Evolutionary conservation across 2,888 invertebrate genomes (phyloP).

Genomic region (Anodontia alba): DNA sequence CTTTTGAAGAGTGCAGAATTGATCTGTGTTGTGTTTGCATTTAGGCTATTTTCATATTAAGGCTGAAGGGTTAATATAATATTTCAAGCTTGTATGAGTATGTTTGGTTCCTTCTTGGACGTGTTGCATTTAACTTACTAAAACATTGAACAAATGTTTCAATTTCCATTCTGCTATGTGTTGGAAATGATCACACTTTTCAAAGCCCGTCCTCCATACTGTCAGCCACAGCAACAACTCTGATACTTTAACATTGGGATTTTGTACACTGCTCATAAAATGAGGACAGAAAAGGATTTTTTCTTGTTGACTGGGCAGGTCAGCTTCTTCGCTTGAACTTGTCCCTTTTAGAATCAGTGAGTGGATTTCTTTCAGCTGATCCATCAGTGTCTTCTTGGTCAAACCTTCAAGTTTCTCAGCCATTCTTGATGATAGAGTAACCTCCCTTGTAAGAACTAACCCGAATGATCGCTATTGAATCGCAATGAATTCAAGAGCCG

Average conservation of each 20-base stretch:
- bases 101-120: too few relatives aligned
- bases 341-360: background rate
- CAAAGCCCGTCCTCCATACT: background rate
- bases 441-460: slow-evolving; percentile 15
- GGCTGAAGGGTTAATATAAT: too few relatives aligned
- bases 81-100: too few relatives aligned
- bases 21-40: too few relatives aligned
- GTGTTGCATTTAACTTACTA: too few relatives aligned
- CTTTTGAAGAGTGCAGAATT: too few relatives aligned
- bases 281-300: background rate
- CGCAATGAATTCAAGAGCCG: too few relatives aligned
- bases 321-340: background rate
- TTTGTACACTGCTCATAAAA: background rate
- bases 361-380: background rate
- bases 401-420: background rate
- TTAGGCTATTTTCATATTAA: too few relatives aligned
- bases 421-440: background rate
- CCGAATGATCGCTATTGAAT: too few relatives aligned
- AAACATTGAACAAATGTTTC: background rate
- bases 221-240: background rate
- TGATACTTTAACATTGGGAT: background rate
- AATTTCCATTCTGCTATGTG: background rate
- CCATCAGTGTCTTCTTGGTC: background rate
- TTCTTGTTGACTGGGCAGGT: background rate
- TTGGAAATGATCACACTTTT: background rate